Evolutionary conservation across 2,888 invertebrate genomes (phyloP).

Genomic region (Drosophila melanocephala): DNA sequence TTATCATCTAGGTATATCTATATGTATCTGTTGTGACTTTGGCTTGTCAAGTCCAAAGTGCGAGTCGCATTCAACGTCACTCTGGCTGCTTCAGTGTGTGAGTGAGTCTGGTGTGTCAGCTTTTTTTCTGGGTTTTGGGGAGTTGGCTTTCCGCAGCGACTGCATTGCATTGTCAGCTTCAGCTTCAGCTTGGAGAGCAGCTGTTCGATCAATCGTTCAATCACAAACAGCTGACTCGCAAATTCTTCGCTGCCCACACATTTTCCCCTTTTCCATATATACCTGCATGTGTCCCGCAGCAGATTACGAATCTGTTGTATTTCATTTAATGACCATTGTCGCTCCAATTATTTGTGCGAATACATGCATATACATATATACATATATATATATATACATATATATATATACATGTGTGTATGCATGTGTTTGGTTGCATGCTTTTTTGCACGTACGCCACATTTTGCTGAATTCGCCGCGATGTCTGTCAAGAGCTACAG

Average conservation of each 20-base stretch:
- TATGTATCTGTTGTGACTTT: neutral
- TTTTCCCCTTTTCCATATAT: neutral
- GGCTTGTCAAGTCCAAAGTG: slow-evolving; percentile 29
- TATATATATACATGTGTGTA: slow-evolving; percentile 4
- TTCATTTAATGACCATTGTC: slow-evolving; percentile 44
- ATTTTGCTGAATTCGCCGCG: slow-evolving; percentile 56
- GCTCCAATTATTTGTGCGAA: slow-evolving; percentile 46
- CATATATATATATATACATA: neutral
- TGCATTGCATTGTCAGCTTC: slow-evolving; percentile 8
- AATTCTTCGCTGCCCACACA: slow-evolving; percentile 26
- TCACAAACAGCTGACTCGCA: slow-evolving; percentile 44
- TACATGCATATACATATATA: neutral
- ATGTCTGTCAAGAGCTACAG: slow-evolving; percentile 31
- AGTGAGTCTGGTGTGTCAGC: neutral
- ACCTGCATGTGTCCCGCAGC: neutral
- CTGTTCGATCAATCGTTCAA: slow-evolving; percentile 22
- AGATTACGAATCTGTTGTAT: slow-evolving; percentile 30
- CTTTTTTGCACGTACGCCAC: slow-evolving; percentile 85
- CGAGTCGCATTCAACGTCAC: slow-evolving; percentile 32
- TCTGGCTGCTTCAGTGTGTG: neutral
- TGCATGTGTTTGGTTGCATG: slow-evolving; percentile 74
- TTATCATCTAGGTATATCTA: neutral
- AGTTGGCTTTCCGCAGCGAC: slow-evolving; percentile 12
- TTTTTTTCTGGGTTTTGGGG: neutral
- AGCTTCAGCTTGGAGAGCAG: slow-evolving; percentile 36